Evolutionary conservation across 2,797 vertebrate species (phyloP).

Genomic region (Girardinus metallicus): DNA sequence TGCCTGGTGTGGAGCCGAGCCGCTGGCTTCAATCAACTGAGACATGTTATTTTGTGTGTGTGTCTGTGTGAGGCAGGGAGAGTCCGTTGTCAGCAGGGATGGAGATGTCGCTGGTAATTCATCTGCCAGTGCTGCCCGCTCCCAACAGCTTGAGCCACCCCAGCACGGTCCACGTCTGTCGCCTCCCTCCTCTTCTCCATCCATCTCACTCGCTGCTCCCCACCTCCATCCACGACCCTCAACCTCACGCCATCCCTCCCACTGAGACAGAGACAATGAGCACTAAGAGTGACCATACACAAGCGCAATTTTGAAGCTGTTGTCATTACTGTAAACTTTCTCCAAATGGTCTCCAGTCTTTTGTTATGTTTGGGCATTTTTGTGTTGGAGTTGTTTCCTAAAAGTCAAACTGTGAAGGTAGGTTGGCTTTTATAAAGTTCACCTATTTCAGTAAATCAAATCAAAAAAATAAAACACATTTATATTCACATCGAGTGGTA

Average conservation of each 20-base stretch:
- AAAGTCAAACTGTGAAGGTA: neutral
- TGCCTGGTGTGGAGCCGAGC: constrained; percentile 64
- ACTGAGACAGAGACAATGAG: constrained; percentile 63
- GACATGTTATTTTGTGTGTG: constrained; percentile 28
- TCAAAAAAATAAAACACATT: neutral
- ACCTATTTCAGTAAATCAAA: neutral
- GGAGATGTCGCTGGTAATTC: constrained; percentile 75
- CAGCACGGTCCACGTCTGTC: constrained; percentile 70
- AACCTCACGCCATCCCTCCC: constrained; percentile 31
- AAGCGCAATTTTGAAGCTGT: constrained; percentile 37
- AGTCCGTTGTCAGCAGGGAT: constrained; percentile 64
- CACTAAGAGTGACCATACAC: constrained; percentile 13
- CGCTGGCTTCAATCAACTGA: constrained; percentile 72
- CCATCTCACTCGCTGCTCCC: constrained; percentile 54
- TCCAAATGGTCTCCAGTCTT: neutral
- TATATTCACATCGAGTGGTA: neutral
- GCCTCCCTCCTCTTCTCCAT: constrained; percentile 61
- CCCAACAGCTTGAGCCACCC: constrained; percentile 61
- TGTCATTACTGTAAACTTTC: neutral
- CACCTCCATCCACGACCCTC: constrained; percentile 26
- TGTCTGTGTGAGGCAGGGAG: constrained; percentile 17
- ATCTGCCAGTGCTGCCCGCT: constrained; percentile 69
- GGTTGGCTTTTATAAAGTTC: neutral
- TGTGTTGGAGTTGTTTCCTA: neutral
- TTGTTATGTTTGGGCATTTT: neutral